Percentiles rank a stretch among this genome's conserved stretches.
phyloP scores from a whole-genome alignment of 1,140 invertebrate species.

The Dermatophagoides farinae region DNA sequence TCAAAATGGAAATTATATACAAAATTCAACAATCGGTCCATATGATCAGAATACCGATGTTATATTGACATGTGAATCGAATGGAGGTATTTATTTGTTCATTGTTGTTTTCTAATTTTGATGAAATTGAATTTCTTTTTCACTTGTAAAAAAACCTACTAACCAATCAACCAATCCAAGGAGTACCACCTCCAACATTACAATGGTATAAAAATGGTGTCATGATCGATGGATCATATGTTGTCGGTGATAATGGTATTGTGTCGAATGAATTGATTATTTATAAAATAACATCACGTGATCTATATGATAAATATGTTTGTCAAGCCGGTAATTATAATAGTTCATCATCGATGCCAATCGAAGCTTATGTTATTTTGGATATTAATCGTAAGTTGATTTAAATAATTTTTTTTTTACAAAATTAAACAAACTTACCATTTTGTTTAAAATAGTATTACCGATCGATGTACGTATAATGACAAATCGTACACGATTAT shows the following conservation, averaged over 20 bases:
- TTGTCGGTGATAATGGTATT: not conserved
- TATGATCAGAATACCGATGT: slow-evolving; percentile 17
- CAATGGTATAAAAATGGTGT: slow-evolving; percentile 49
- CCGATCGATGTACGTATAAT: slow-evolving; percentile 20
- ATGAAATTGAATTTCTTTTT: not conserved
- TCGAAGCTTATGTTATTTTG: not conserved
- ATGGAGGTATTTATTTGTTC: slow-evolving; percentile 14
- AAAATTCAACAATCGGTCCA: slow-evolving; percentile 17
- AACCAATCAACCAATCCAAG: slow-evolving; percentile 53
- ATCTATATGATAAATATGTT: slow-evolving; percentile 4
- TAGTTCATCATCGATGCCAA: not conserved
- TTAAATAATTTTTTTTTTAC: not conserved
- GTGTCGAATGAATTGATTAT: slow-evolving; percentile 3
- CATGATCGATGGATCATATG: slow-evolving; percentile 20
- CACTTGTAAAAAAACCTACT: not conserved
- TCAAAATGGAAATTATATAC: slow-evolving; percentile 11
- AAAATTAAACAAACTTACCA: not conserved
- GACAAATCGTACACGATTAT: slow-evolving; percentile 11
- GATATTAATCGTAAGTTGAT: slow-evolving; percentile 7
- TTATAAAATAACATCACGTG: slow-evolving; percentile 3
- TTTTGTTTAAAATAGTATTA: slow-evolving; percentile 14
- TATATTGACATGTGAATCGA: slow-evolving; percentile 16
- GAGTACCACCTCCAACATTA: slow-evolving; percentile 71
- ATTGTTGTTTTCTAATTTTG: not conserved
- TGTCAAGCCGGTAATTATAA: slow-evolving; percentile 7